Evolutionary conservation across 2,888 invertebrate species (phyloP).

Genomic region (Ernsta delagoae): DNA sequence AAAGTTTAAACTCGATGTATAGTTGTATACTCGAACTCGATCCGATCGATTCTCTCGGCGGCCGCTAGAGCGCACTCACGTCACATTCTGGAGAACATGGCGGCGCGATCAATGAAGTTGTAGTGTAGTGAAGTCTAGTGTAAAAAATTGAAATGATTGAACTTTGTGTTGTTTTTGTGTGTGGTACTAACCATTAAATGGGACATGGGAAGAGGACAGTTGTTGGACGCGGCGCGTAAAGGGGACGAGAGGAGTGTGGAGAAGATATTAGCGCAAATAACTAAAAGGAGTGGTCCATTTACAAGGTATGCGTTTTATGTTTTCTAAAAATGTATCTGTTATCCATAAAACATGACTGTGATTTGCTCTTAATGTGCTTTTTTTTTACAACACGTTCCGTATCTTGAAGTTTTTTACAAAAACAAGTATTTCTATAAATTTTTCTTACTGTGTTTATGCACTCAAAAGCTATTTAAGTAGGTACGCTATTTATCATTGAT

Average conservation of each 20-base stretch:
- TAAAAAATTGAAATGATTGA: constrained; percentile 77
- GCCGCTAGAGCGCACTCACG: constrained; percentile 81
- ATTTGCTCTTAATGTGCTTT: background rate
- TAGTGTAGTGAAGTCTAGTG: constrained; percentile 82
- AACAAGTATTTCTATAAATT: no score
- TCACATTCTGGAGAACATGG: constrained; percentile 86
- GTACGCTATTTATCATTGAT: constrained; percentile 5
- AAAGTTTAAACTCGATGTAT: constrained; percentile 39
- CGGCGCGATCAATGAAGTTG: constrained; percentile 91
- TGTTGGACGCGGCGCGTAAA: constrained; percentile 97
- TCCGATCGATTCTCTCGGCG: constrained; percentile 66
- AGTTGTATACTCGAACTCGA: no score
- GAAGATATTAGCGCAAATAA: constrained; percentile 94
- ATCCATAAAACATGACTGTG: background rate
- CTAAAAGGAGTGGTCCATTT: constrained; percentile 96
- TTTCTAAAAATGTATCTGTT: constrained; percentile 44
- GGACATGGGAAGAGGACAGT: constrained; percentile 97
- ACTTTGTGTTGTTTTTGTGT: constrained; percentile 79
- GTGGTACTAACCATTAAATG: constrained; percentile 70
- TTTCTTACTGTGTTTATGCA: background rate
- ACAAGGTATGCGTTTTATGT: constrained; percentile 90
- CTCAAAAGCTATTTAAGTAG: no score
- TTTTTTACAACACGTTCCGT: background rate
- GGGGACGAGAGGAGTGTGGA: constrained; percentile 95
- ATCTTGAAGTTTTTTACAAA: no score